Evolutionary conservation across 2,888 invertebrate species (phyloP).

Genomic region (Cheilosia soror): DNA sequence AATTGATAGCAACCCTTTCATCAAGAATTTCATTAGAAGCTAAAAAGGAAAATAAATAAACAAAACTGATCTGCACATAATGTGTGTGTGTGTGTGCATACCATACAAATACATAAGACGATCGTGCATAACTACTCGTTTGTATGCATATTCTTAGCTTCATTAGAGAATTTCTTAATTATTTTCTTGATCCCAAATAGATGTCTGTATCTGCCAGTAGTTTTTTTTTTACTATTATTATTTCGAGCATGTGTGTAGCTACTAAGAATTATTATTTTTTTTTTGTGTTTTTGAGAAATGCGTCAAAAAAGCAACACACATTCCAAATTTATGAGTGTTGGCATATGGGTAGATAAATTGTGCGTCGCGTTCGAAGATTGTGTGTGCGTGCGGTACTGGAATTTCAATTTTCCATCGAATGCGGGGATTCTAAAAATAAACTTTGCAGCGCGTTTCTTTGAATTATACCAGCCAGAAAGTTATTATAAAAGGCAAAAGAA

Average conservation of each 20-base stretch:
- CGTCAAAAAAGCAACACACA: slow-evolving; percentile 58
- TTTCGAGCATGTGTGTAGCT: background rate
- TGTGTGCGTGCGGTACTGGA: slow-evolving; percentile 42
- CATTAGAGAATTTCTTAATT: slow-evolving; percentile 51
- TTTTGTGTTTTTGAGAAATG: slow-evolving; percentile 29
- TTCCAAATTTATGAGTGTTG: slow-evolving; percentile 55
- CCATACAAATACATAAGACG: background rate
- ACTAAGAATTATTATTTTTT: background rate
- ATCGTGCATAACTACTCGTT: background rate
- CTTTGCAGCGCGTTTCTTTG: slow-evolving; percentile 36
- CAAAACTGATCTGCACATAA: slow-evolving; percentile 4
- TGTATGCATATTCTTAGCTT: slow-evolving; percentile 26
- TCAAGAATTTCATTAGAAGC: slow-evolving; percentile 41
- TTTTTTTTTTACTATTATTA: background rate
- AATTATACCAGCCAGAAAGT: slow-evolving; percentile 19
- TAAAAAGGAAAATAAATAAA: slow-evolving; percentile 36
- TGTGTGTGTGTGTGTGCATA: background rate
- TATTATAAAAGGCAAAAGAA: background rate
- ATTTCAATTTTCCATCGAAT: slow-evolving; percentile 61
- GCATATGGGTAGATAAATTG: slow-evolving; percentile 48
- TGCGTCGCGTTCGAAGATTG: slow-evolving; percentile 30
- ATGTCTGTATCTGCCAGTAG: slow-evolving; percentile 12
- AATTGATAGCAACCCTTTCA: slow-evolving; percentile 54
- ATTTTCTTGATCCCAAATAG: slow-evolving; percentile 43
- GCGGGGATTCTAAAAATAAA: slow-evolving; percentile 55